Base-by-base conservation (phyloP, 37 sponge, comb jelly and placozoan species). In the Chondrilla cf. caribensis region DNA sequence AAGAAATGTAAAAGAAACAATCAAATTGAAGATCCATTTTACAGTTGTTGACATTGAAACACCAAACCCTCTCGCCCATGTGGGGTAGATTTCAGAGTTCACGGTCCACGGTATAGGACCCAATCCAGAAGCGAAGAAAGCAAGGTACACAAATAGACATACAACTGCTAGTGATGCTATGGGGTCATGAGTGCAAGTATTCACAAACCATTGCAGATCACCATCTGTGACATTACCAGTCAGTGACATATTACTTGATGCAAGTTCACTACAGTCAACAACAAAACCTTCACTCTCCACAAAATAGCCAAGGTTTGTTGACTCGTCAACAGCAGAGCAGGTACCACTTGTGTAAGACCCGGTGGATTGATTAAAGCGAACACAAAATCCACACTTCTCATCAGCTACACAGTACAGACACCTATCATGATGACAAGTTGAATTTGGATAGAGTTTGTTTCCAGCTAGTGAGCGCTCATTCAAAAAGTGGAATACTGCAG, bases 11-110 rank as follows among this genome's bases (percentile, higher is more conserved):
- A 97, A 79, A 0, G 97, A 93, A 2, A 97, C 86, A 25, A 93
- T 11, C 0, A 97, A 86, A 79, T 93, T 97, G 73, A 79, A 87
- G 0, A 81, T 38, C 97, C 97, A 97, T 81, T 97, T 97, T 5
- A 77, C 78, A 38, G 82, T 68, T n/a, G 97, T 90, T 54, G 97
- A 87, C 40, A 89, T 60, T 33, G 92, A 82, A 29, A 91, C 84
- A 31, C 83, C 92, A 37, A 84, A 89, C 26, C 91, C 85, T 2
- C 97, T 71, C 19, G 95, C 97, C 97, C 97, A 97, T n/a, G 86
- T 93, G n/a, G 97, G 97, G 83, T 93, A 97, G 55, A 97, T 93
- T 83, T 97, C 97, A 15, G 97, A 89, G 81, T 93, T 97, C 68
- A 97, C 82, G 18, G 95, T 93, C 97, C 97, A 97, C 15, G 97